Conservation (phyloP, 2,888 invertebrate species). For the Aleiodes leptofemur region DNA sequence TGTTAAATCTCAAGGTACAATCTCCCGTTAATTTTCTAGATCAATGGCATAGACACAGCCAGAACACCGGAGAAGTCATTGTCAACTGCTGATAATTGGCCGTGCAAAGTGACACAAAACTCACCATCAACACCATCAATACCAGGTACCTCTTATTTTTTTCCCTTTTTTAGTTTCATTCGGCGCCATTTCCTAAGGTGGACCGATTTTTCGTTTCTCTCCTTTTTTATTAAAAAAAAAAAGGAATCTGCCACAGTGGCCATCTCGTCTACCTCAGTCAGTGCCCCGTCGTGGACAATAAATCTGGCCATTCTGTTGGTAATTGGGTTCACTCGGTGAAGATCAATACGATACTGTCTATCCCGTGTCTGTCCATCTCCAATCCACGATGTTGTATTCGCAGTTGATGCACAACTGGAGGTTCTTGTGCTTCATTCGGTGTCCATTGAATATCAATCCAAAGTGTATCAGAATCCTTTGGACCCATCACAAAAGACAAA, state of each 20-base stretch:
- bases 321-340: slow-evolving; percentile 75
- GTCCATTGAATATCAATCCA: slow-evolving; percentile 6
- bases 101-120: slow-evolving; percentile 69
- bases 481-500: too few relatives aligned
- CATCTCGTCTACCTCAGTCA: slow-evolving; percentile 69
- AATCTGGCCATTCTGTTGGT: slow-evolving; percentile 73
- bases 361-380: slow-evolving; percentile 71
- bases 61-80: slow-evolving; percentile 62
- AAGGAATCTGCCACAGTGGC: slow-evolving; percentile 61
- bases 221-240: slow-evolving; percentile 30
- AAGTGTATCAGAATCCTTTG: slow-evolving; percentile 5
- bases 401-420: slow-evolving; percentile 25
- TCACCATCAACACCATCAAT: slow-evolving; percentile 55
- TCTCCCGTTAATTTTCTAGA: background rate
- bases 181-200: slow-evolving; percentile 2
- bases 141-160: slow-evolving; percentile 7
- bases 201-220: slow-evolving; percentile 32
- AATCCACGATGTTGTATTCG: slow-evolving; percentile 54
- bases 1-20: background rate
- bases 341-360: slow-evolving; percentile 75
- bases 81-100: slow-evolving; percentile 72
- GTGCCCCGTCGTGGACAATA: slow-evolving; percentile 69
- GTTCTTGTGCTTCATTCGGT: slow-evolving; percentile 35
- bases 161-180: background rate
- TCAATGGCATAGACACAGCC: slow-evolving; percentile 10